Evolutionary conservation across 2,113 vertebrate genomes (phyloP).

Genomic region (Python bivittatus): DNA sequence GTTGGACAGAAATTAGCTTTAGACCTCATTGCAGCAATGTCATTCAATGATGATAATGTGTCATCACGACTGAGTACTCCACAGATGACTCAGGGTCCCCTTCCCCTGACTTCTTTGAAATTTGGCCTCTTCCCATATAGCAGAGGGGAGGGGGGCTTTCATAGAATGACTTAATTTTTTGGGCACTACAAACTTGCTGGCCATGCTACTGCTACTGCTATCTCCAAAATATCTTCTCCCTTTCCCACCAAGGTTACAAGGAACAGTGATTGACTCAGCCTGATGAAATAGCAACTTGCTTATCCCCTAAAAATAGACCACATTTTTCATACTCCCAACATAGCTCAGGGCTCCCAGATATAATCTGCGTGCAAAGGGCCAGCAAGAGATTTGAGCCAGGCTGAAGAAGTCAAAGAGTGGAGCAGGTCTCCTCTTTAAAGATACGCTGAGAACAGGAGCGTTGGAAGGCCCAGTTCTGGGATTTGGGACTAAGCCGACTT

Average conservation of each 20-base stretch:
- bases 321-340: slow-evolving; percentile 82
- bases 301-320: slow-evolving; percentile 73
- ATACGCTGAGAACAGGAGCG: slow-evolving; percentile 18
- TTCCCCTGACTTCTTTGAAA: neutral
- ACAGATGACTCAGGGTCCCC: slow-evolving; percentile 56
- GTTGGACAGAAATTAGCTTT: neutral
- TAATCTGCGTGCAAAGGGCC: slow-evolving; percentile 82
- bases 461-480: neutral
- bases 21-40: neutral
- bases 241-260: slow-evolving; percentile 18
- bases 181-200: slow-evolving; percentile 48
- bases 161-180: slow-evolving; percentile 49
- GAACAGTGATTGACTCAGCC: slow-evolving; percentile 84
- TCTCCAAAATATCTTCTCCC: slow-evolving; percentile 27
- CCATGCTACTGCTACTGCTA: neutral
- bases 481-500: neutral
- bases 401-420: slow-evolving; percentile 35
- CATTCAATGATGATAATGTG: too few relatives aligned
- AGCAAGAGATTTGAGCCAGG: slow-evolving; percentile 67
- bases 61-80: neutral
- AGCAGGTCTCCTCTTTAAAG: slow-evolving; percentile 51
- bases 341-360: slow-evolving; percentile 79
- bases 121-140: accelerated
- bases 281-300: slow-evolving; percentile 64
- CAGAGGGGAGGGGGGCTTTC: neutral